Percentiles rank a stretch among this genome's conserved stretches.
Evolutionary conservation across 2,797 vertebrate species (phyloP).

Genomic region (Gymnothorax javanicus): DNA sequence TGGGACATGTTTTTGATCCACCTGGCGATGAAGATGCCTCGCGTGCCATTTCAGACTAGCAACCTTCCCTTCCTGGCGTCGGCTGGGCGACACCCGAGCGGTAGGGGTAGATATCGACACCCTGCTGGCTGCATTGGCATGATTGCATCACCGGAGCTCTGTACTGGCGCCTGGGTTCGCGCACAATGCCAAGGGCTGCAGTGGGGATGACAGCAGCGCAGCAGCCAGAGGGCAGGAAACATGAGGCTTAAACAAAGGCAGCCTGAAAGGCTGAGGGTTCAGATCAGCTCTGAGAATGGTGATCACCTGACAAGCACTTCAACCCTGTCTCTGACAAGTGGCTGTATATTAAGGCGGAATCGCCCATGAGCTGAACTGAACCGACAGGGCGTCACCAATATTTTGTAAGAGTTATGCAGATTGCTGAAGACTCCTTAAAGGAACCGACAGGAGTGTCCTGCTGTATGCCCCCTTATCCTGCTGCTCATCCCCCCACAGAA

Average conservation of each 20-base stretch:
- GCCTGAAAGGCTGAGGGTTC: background rate
- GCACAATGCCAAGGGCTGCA: background rate
- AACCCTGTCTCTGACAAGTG: conserved; percentile 18
- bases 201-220: background rate
- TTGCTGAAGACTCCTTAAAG: background rate
- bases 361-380: background rate
- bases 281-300: conserved; percentile 16
- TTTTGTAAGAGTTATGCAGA: background rate
- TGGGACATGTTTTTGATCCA: background rate
- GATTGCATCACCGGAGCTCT: background rate
- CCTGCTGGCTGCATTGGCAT: background rate
- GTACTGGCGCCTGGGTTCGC: background rate
- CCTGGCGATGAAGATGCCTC: background rate
- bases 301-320: conserved; percentile 3
- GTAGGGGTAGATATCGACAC: conserved; percentile 4
- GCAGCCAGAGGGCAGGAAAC: background rate
- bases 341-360: background rate
- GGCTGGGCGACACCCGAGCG: background rate
- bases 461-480: background rate
- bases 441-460: background rate
- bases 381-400: background rate
- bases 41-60: conserved; percentile 13
- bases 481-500: background rate
- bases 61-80: conserved; percentile 9
- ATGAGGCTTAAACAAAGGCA: conserved; percentile 6